A percentile compares a stretch with the other conserved stretches of the same genome.
These are phyloP conservation scores for Nannoperca australis DNA, from an alignment of 2,797 vertebrate genomes.

Conservation along the genomic window DNA sequence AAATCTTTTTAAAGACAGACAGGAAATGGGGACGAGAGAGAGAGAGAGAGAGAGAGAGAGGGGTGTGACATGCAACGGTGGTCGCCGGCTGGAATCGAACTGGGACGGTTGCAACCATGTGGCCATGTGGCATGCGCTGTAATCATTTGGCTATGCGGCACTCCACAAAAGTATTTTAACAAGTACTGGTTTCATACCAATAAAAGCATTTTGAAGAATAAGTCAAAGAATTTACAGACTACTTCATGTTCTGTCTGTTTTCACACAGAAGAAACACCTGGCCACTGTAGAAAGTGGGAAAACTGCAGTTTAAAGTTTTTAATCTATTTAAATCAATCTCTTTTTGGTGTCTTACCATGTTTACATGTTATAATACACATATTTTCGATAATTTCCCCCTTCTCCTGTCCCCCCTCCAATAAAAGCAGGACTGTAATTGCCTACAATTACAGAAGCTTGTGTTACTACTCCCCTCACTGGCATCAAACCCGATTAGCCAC, in stretches of 20 bases:
- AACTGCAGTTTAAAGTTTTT: neutral
- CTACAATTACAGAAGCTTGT: constrained; percentile 47
- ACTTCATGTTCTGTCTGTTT: neutral
- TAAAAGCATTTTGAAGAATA: neutral
- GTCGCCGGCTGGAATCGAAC: no score
- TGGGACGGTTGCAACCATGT: no score
- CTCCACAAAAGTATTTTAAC: neutral
- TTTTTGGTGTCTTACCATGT: neutral
- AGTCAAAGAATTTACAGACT: neutral
- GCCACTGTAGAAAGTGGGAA: neutral
- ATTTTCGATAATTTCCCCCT: constrained; percentile 20
- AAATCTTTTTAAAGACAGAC: no score
- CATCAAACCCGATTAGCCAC: constrained; percentile 58
- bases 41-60: no score
- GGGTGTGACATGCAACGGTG: no score
- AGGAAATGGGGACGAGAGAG: no score
- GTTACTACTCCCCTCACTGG: constrained; percentile 50
- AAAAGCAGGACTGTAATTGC: constrained; percentile 50
- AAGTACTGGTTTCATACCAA: neutral
- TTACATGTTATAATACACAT: constrained; percentile 5
- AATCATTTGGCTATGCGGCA: no score
- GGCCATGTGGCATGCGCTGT: no score
- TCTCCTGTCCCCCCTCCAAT: constrained; percentile 19
- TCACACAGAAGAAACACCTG: neutral
- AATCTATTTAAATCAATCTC: neutral